phyloP scores from a whole-genome alignment of 2,797 vertebrate species.

The Antennarius maculatus region DNA sequence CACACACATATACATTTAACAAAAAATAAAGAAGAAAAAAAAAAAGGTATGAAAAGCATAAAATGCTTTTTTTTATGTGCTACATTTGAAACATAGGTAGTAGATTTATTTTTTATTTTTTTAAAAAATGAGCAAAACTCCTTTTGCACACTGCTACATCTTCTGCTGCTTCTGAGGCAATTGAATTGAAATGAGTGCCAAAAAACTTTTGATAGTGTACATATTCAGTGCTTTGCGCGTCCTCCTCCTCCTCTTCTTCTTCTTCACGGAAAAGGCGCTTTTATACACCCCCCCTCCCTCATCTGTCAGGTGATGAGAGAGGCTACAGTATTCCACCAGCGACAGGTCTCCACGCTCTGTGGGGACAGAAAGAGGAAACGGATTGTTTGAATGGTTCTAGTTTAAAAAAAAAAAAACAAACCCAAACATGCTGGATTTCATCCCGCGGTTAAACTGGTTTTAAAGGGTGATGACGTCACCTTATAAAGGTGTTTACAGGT shows the following conservation, averaged over 20 bases:
- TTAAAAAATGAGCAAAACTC: slow-evolving; percentile 78
- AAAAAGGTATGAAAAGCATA: slow-evolving; percentile 74
- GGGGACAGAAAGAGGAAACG: slow-evolving; percentile 68
- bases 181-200: slow-evolving; percentile 89
- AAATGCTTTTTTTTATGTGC: slow-evolving; percentile 80
- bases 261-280: slow-evolving; percentile 66
- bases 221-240: slow-evolving; percentile 93
- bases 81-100: slow-evolving; percentile 87
- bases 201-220: slow-evolving; percentile 91
- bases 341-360: slow-evolving; percentile 83
- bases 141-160: slow-evolving; percentile 99
- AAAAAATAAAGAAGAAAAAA: slow-evolving; percentile 73
- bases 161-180: slow-evolving; percentile 95
- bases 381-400: slow-evolving; percentile 41
- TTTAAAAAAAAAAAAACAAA: too few species aligned
- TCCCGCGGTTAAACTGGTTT: too few species aligned
- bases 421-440: too few species aligned
- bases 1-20: slow-evolving; percentile 63
- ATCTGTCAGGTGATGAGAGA: slow-evolving; percentile 79
- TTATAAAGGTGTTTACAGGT: slow-evolving; percentile 15
- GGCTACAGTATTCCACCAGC: slow-evolving; percentile 83
- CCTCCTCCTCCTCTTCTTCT: slow-evolving; percentile 80
- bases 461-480: too few species aligned
- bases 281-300: slow-evolving; percentile 66
- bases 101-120: slow-evolving; percentile 59